Conservation (phyloP, 2,888 invertebrate genomes). For the Dorcus parallelipipedus region DNA sequence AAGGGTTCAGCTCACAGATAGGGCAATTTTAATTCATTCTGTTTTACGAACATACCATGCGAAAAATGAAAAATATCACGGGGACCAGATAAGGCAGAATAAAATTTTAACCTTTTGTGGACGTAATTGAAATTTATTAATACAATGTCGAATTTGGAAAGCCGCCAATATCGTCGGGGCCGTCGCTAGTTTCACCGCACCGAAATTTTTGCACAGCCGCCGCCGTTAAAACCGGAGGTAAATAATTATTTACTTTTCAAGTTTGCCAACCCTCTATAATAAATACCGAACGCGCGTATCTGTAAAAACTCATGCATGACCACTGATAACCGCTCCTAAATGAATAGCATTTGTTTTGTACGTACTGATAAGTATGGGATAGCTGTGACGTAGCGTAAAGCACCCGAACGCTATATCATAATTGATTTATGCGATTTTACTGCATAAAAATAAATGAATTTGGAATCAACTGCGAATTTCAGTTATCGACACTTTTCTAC, state of each 20-base stretch:
- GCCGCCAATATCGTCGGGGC: too few relatives aligned
- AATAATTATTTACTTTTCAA: neutral
- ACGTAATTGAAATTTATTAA: conserved; percentile 2
- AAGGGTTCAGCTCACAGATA: conserved; percentile 29
- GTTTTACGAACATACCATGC: conserved; percentile 33
- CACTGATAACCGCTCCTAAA: conserved; percentile 26
- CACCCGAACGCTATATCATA: conserved; percentile 3
- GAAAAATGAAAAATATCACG: conserved; percentile 37
- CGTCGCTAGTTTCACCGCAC: too few relatives aligned
- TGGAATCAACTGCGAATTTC: conserved; percentile 12
- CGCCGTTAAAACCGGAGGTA: neutral
- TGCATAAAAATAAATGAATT: conserved; percentile 6
- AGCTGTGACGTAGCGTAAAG: conserved; percentile 5
- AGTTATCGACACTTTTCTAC: neutral
- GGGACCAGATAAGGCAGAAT: conserved; percentile 22
- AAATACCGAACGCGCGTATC: conserved; percentile 21
- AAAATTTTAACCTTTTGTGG: conserved; percentile 15
- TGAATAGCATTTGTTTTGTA: conserved; percentile 27
- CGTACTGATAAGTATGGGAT: conserved; percentile 15
- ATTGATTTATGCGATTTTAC: conserved; percentile 14
- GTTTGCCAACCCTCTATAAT: conserved; percentile 9
- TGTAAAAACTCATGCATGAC: conserved; percentile 29
- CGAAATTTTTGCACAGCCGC: too few relatives aligned
- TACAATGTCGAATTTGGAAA: neutral
- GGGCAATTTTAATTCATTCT: conserved; percentile 36